A percentile compares a stretch with the other conserved stretches of the same genome.
Conservation (phyloP, 2,888 invertebrate species). For the Villa cingulata region DNA sequence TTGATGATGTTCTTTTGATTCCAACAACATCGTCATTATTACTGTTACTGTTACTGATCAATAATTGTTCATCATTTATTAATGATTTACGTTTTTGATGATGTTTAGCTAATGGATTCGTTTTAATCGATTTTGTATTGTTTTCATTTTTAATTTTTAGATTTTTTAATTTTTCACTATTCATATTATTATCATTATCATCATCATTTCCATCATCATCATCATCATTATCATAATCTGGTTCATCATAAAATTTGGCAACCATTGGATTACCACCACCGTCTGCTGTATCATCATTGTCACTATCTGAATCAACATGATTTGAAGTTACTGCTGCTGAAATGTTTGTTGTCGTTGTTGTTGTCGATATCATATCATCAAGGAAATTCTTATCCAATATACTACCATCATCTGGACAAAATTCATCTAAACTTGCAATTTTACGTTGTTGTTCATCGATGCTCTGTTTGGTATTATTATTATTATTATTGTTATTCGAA, state of each 20-base stretch:
- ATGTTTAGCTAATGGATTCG: constrained; percentile 14
- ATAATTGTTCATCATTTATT: not conserved
- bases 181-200: not conserved
- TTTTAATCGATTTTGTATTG: constrained; percentile 3
- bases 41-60: no score
- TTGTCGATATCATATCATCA: constrained; percentile 43
- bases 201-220: not conserved
- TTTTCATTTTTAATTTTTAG: not conserved
- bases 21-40: not conserved
- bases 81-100: not conserved
- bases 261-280: constrained; percentile 62
- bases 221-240: constrained; percentile 9
- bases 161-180: constrained; percentile 3
- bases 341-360: not conserved
- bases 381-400: constrained; percentile 60
- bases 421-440: constrained; percentile 51
- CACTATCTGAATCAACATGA: constrained; percentile 37
- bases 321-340: no score
- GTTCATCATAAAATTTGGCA: constrained; percentile 72
- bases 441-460: constrained; percentile 1
- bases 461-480: not conserved
- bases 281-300: constrained; percentile 44
- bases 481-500: not conserved
- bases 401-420: constrained; percentile 58
- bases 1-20: not conserved